A percentile compares a stretch with the other conserved stretches of the same genome.
phyloP scores from a whole-genome alignment of 2,113 vertebrate species.

The Orientallactaga bullata region DNA sequence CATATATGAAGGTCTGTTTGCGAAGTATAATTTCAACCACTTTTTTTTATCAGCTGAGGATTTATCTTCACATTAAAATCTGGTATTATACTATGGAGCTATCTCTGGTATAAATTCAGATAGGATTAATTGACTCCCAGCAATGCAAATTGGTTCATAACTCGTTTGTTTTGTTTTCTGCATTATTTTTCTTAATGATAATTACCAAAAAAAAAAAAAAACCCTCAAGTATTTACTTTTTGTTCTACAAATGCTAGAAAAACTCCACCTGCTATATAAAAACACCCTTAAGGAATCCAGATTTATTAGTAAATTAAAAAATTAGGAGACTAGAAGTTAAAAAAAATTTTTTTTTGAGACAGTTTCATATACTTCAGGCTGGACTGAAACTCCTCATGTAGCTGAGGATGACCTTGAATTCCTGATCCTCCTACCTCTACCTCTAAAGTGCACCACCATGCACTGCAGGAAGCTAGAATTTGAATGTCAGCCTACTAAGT shows the following conservation, averaged over 20 bases:
- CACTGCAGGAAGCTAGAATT: neutral
- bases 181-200: conserved; percentile 36
- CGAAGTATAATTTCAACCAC: conserved; percentile 53
- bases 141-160: conserved; percentile 44
- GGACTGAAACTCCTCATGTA: neutral
- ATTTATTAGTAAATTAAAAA: conserved; percentile 18
- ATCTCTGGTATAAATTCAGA: conserved; percentile 22
- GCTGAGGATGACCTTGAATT: neutral
- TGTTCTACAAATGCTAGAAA: conserved; percentile 15
- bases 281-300: neutral
- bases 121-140: neutral
- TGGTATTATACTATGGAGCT: neutral
- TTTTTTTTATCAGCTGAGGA: conserved; percentile 47
- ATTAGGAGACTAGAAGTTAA: conserved; percentile 13
- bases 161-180: conserved; percentile 22
- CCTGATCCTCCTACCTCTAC: neutral
- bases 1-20: conserved; percentile 50
- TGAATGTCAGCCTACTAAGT: conserved; percentile 35
- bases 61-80: conserved; percentile 56
- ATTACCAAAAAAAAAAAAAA: neutral
- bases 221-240: conserved; percentile 38
- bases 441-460: neutral
- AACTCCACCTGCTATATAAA: neutral
- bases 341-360: no score
- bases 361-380: neutral